Conservation (phyloP, 2,888 invertebrate species). For the Colletes collaris region DNA sequence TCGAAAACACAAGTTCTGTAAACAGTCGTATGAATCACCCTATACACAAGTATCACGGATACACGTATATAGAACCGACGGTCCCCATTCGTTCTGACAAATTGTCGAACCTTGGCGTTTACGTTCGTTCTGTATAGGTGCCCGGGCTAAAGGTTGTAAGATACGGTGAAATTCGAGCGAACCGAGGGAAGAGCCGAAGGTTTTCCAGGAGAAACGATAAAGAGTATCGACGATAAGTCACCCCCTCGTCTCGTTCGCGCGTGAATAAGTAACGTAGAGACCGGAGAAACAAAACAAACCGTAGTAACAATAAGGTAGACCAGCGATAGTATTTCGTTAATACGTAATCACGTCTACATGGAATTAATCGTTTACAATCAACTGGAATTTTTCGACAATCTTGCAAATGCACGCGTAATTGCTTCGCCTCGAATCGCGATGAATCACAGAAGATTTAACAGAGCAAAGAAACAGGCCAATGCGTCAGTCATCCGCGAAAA, state of each 20-base stretch:
- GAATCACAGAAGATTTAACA: conserved; percentile 29
- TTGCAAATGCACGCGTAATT: neutral
- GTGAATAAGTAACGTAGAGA: conserved; percentile 1
- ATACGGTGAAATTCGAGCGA: conserved; percentile 62
- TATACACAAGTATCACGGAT: conserved; percentile 21
- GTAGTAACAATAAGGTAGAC: too few species aligned
- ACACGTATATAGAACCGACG: conserved; percentile 10
- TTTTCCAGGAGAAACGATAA: conserved; percentile 48
- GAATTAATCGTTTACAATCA: too few species aligned
- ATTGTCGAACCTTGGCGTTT: conserved; percentile 65
- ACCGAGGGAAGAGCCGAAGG: conserved; percentile 36
- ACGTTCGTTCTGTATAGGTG: conserved; percentile 55
- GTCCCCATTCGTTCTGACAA: conserved; percentile 58
- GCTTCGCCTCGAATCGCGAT: neutral
- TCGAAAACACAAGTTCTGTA: conserved; percentile 16
- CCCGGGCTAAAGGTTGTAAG: conserved; percentile 60
- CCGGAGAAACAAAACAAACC: too few species aligned
- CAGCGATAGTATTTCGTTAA: too few species aligned
- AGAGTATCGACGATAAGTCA: conserved; percentile 32
- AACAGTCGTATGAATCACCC: conserved; percentile 35
- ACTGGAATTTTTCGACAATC: neutral
- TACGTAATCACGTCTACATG: too few species aligned
- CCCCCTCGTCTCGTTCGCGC: conserved; percentile 1
- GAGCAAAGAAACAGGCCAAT: conserved; percentile 22
- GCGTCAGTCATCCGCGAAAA: conserved; percentile 40